Base-by-base conservation (phyloP, 2,888 invertebrate genomes). In the Conchocele bisecta region DNA sequence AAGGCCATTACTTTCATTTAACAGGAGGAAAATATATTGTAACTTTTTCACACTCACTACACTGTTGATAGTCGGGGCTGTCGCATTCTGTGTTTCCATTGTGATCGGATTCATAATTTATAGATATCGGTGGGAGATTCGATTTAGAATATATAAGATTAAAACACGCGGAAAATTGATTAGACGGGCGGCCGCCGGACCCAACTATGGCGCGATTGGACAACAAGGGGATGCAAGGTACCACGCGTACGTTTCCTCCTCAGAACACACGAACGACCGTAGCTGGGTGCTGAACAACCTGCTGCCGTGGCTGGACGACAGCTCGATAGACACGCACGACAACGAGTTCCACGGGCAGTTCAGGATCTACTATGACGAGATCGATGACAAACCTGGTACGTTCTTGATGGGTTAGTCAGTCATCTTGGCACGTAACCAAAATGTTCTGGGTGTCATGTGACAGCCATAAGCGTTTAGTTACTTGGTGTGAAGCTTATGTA, bases 21-120 rank as follows among this genome's bases (percentile, higher is more conserved):
- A 79, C 42, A 64, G 72, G 33, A 69, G 57, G 3, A 77, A 82
- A 44, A 84, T 85, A 9, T 79, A 83, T 42, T 86, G 86, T 63
- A 22, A 73, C 0, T 71, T 75, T 39, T 79, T 71, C 31, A 72
- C 79, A 0, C 63, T 65, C 66, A 71, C 72, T 13, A 54, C 35
- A n/a, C 79, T 85, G 1, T 33, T 74, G 5, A 59, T 71, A 0
- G 56, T 57, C 7, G 65, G 37, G 1, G 61, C 56, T 17, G 68
- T 58, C 0, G 59, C 78, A 9, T 0, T 83, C 0, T 3, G 82
- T 2, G 57, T 75, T 0, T 26, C 13, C n/a, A n/a, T n/a, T n/a
- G n/a, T n/a, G n/a, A n/a, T n/a, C n/a, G n/a, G n/a, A n/a, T n/a
- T n/a, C n/a, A n/a, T n/a, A n/a, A n/a, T n/a, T n/a, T n/a, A n/a